Evolutionary conservation across 2,113 vertebrate species (phyloP).

Genomic region (Uria aalge): DNA sequence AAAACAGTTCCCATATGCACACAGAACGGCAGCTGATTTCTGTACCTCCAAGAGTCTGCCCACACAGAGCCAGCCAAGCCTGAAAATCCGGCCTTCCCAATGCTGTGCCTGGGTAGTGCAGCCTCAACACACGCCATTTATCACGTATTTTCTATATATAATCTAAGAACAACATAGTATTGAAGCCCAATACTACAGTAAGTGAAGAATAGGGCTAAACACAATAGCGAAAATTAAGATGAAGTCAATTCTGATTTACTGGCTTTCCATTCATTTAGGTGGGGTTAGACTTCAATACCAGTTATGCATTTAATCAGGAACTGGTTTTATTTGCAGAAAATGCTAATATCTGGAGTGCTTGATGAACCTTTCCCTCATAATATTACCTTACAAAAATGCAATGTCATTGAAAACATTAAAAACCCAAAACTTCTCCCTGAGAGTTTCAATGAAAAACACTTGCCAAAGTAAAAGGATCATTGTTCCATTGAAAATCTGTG

Average conservation of each 20-base stretch:
- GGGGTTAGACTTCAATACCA: background rate
- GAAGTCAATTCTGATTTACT: background rate
- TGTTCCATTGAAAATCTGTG: background rate
- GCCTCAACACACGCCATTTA: background rate
- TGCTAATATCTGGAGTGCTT: background rate
- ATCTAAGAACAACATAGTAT: background rate
- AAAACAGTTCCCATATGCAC: background rate
- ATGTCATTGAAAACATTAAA: background rate
- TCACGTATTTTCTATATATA: accelerated
- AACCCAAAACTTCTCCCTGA: accelerated
- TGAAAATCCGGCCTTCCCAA: background rate
- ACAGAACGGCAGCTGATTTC: background rate
- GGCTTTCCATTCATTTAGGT: background rate
- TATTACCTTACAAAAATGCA: background rate
- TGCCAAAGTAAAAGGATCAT: background rate
- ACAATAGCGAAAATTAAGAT: background rate
- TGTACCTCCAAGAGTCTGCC: background rate
- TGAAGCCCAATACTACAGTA: background rate
- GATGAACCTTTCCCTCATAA: background rate
- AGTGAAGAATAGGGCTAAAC: background rate
- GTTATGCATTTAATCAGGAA: background rate
- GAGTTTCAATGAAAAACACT: background rate
- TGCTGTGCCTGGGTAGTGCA: background rate
- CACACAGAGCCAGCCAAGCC: background rate
- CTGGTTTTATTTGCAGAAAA: background rate